Conservation (phyloP, 2,113 vertebrate genomes). For the Azemiops feae region DNA sequence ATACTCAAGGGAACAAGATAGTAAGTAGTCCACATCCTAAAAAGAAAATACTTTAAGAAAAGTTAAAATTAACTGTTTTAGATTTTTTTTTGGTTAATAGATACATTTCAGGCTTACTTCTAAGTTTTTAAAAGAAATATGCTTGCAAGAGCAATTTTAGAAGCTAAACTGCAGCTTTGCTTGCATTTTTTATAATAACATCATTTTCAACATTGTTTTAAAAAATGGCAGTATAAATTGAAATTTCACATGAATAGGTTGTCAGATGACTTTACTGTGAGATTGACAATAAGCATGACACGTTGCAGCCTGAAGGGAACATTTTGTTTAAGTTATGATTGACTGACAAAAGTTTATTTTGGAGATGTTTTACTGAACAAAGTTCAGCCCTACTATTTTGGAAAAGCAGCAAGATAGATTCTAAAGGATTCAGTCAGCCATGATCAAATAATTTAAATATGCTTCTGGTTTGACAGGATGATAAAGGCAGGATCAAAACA, state of each 20-base stretch:
- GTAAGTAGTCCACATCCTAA: background rate
- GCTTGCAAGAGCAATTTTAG: background rate
- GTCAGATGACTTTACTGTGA: background rate
- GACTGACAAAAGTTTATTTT: background rate
- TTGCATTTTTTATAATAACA: background rate
- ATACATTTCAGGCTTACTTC: background rate
- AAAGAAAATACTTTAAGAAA: background rate
- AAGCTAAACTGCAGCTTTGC: background rate
- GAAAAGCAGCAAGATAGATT: background rate
- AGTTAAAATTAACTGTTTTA: background rate
- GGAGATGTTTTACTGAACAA: background rate
- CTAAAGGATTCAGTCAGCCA: background rate
- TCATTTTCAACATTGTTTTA: background rate
- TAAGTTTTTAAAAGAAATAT: slow-evolving; percentile 5
- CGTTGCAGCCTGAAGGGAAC: background rate
- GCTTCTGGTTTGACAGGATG: no score
- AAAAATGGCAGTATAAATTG: background rate
- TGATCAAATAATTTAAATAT: background rate
- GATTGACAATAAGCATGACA: slow-evolving; percentile 3
- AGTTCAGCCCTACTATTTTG: background rate
- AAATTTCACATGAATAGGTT: slow-evolving; percentile 3
- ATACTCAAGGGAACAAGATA: background rate
- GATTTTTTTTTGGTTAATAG: background rate
- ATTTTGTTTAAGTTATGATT: slow-evolving; percentile 7
- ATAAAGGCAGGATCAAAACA: no score